These are phyloP conservation scores for Gambusia affinis DNA, from an alignment of 2,113 vertebrate species.

Conservation along the genomic window DNA sequence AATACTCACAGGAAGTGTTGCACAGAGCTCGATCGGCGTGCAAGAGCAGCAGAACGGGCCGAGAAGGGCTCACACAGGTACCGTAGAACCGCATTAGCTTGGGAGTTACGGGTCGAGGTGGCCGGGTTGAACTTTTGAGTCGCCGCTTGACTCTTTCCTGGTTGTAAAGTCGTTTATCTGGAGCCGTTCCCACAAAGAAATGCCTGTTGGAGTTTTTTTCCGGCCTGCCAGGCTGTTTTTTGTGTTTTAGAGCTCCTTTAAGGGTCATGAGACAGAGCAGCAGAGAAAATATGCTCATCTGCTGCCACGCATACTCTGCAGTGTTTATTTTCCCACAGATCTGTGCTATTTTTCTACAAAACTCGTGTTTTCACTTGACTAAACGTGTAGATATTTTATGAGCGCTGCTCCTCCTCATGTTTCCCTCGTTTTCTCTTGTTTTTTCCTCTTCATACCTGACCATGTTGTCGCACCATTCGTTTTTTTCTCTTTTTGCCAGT, in stretches of 20 bases:
- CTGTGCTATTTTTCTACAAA: constrained; percentile 9
- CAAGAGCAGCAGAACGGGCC: constrained; percentile 49
- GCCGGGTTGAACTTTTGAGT: neutral
- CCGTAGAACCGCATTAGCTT: constrained; percentile 34
- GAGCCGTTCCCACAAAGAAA: neutral
- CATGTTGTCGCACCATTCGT: constrained; percentile 23
- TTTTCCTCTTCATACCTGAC: constrained; percentile 17
- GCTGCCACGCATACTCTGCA: neutral
- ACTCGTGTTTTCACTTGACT: constrained; percentile 15
- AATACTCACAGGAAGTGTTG: constrained; percentile 76
- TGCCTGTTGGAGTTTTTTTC: constrained; percentile 16
- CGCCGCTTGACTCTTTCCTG: neutral
- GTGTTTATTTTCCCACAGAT: constrained; percentile 26
- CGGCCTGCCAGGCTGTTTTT: neutral
- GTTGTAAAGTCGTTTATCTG: neutral
- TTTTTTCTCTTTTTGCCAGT: constrained; percentile 24
- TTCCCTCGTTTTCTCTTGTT: constrained; percentile 15
- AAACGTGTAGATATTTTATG: constrained; percentile 7
- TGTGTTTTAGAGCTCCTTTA: constrained; percentile 3
- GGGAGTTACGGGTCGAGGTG: constrained; percentile 18
- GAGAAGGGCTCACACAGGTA: constrained; percentile 47
- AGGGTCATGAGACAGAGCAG: neutral
- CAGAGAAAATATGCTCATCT: neutral
- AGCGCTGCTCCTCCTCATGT: neutral
- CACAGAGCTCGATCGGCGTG: constrained; percentile 56